These are phyloP conservation scores for Lordiphosa clarofinis DNA, from an alignment of 1,140 invertebrate species.

Conservation along the genomic window DNA sequence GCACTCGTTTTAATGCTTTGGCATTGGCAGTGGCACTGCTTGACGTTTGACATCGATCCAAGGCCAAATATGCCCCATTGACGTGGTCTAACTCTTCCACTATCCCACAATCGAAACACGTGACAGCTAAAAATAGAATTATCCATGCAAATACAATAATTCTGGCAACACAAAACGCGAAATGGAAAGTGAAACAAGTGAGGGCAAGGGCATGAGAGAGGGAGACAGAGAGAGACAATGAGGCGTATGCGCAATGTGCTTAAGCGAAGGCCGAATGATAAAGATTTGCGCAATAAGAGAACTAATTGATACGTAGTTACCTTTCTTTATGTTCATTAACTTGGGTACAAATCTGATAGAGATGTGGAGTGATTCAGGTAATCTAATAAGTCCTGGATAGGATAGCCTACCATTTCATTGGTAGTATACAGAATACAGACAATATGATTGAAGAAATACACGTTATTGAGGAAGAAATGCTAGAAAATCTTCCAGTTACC, in stretches of 20 bases:
- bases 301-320: too few relatives aligned
- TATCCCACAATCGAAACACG: slow-evolving; percentile 36
- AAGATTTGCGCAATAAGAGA: slow-evolving; percentile 14
- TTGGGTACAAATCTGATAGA: too few relatives aligned
- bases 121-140: slow-evolving; percentile 61
- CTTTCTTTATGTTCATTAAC: too few relatives aligned
- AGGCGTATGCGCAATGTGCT: slow-evolving; percentile 47
- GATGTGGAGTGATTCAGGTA: too few relatives aligned
- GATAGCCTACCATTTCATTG: too few relatives aligned
- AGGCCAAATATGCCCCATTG: background rate
- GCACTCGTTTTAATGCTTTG: slow-evolving; percentile 34
- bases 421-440: too few relatives aligned
- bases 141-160: slow-evolving; percentile 29
- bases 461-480: too few relatives aligned
- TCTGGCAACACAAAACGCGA: slow-evolving; percentile 21
- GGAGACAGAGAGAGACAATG: slow-evolving; percentile 1
- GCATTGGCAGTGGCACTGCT: slow-evolving; percentile 34
- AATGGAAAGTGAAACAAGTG: slow-evolving; percentile 31
- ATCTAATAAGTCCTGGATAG: too few relatives aligned
- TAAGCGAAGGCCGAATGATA: slow-evolving; percentile 25
- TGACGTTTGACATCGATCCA: slow-evolving; percentile 27
- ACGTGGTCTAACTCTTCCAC: slow-evolving; percentile 8
- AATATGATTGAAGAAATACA: too few relatives aligned
- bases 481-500: too few relatives aligned
- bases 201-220: slow-evolving; percentile 22